Base-by-base conservation (phyloP, 1,140 invertebrate genomes). In the Sycophila sp. region DNA sequence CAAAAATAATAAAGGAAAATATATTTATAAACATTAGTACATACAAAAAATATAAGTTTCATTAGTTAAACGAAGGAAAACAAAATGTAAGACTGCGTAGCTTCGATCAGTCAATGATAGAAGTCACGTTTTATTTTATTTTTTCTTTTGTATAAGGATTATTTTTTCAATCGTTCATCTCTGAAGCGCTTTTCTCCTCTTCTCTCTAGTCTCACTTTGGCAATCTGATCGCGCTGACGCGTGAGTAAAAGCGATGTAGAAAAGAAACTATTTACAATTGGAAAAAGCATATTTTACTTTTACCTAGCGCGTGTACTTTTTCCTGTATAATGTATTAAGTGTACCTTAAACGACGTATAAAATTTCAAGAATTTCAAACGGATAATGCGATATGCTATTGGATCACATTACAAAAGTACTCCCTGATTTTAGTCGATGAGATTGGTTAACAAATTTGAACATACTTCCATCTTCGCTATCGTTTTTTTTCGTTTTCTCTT, bases 211-310 rank as follows among this genome's bases (percentile, higher is more conserved):
- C 42, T 68, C 56, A 30, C 66, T 68, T 68, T 68, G 66, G 66
- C 42, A 49, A 68, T 68, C 40, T n/a, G 22, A 68, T 45, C 34
- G 56, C 30, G 6, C 34, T 53, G 56, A 53, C 58, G 56, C 58
- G 3, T 30, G 11, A 10, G 32, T 53, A 60, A 32, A 60, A 60
- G 66, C 56, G 59, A 53, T 36, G 7, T 69, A 69, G 45, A 60
- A 69, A 69, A 34, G 26, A 69, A 70, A 70, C 59, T 70, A 70
- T 70, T 70, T 62, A 63, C 58, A 63, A 45, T 63, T 56, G 49
- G 34, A 63, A 59, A n/a, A 70, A 70, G 59, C 60, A 70, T 63
- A 45, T n/a, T 70, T 51, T 56, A 45, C 22, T 70, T 51, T 56
- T 6, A 70, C 15, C 58, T 53, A 63, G n/a, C 28, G 13, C 26